phyloP scores from a whole-genome alignment of 2,888 invertebrate genomes.

The Oxycera nigricornis region DNA sequence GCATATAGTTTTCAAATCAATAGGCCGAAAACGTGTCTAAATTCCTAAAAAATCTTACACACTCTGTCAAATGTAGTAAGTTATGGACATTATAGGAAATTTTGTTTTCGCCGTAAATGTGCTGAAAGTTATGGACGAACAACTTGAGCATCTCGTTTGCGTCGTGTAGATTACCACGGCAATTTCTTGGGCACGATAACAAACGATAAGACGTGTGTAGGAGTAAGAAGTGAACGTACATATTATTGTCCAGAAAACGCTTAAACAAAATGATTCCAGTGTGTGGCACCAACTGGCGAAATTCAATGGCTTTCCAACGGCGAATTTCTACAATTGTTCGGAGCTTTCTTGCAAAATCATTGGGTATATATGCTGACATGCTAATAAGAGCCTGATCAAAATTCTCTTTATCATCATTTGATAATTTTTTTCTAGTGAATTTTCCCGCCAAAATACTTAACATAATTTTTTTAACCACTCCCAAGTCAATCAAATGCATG shows the following conservation, averaged over 20 bases:
- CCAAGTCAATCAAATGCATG: conserved; percentile 43
- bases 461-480: conserved; percentile 39
- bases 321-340: not conserved
- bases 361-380: conserved; percentile 26
- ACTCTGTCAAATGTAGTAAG: not conserved
- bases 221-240: conserved; percentile 27
- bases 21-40: conserved; percentile 7
- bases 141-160: conserved; percentile 17
- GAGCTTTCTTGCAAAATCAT: conserved; percentile 37
- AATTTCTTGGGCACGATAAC: not conserved
- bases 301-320: conserved; percentile 3
- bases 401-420: not conserved
- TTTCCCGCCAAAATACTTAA: not conserved
- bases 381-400: not conserved
- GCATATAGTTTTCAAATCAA: conserved; percentile 1
- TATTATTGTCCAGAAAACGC: conserved; percentile 16
- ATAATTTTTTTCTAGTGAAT: not conserved
- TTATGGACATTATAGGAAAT: conserved; percentile 17
- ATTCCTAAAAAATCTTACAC: not conserved
- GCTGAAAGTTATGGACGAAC: conserved; percentile 19
- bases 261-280: conserved; percentile 31
- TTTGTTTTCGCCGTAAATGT: not conserved
- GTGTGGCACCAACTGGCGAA: conserved; percentile 15
- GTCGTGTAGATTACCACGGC: not conserved
- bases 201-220: conserved; percentile 11